Conservation (phyloP, 2,888 invertebrate species). For the Philhelius pedissequus region DNA sequence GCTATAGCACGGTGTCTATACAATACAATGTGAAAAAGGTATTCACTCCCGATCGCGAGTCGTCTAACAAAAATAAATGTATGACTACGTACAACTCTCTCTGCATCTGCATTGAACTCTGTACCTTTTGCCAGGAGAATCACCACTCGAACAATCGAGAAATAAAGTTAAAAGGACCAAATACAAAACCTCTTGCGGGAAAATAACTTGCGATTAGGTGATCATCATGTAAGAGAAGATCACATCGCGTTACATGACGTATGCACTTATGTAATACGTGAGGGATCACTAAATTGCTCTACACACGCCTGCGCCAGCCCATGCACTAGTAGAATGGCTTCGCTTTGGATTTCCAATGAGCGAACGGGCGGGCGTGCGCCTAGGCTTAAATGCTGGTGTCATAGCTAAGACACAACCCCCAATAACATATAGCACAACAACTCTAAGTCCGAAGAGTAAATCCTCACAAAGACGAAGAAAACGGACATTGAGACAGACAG, state of each 20-base stretch:
- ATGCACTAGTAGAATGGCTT: background rate
- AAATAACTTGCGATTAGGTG: conserved; percentile 61
- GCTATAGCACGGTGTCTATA: background rate
- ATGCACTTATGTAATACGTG: conserved; percentile 69
- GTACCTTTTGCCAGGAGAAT: background rate
- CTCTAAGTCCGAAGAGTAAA: background rate
- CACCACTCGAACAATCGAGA: background rate
- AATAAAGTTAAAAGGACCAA: conserved; percentile 16
- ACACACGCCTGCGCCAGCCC: conserved; percentile 5
- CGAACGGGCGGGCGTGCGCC: conserved; percentile 1
- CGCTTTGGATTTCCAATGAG: background rate
- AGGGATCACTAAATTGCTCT: conserved; percentile 64
- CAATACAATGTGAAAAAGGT: background rate
- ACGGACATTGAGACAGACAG: conserved; percentile 33
- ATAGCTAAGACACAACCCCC: conserved; percentile 52
- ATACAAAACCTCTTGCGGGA: background rate
- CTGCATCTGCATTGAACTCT: background rate
- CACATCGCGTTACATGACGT: conserved; percentile 67
- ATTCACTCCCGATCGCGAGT: no score
- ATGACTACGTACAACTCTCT: no score
- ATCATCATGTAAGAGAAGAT: conserved; percentile 66
- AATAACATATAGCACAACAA: conserved; percentile 11
- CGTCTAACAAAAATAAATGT: background rate
- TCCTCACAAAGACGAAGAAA: background rate
- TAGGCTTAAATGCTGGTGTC: conserved; percentile 28